Base-by-base conservation (phyloP, 2,113 vertebrate genomes). In the Silurus meridionalis region DNA sequence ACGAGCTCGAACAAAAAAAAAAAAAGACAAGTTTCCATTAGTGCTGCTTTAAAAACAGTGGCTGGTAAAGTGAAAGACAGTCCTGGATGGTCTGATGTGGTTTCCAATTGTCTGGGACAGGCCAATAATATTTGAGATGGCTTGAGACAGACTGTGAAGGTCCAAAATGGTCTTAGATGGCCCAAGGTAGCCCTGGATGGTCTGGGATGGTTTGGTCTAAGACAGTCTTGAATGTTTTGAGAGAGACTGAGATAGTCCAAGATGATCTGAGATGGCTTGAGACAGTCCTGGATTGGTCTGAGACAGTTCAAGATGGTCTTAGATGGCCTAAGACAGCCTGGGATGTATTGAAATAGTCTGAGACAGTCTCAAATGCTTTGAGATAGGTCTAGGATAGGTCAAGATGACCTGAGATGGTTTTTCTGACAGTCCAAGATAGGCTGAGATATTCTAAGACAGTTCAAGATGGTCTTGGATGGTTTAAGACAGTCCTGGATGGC, bases 21-120 rank as follows among this genome's bases (percentile, higher is more conserved):
- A 10, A 61, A 50, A 63, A 53, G 21, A 84, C 50, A 66, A 84
- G 83, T 7, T 78, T 66, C 74, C 58, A 53, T 64, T 64, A 77
- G 37, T 21, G 19, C 57, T n/a, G 57, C 71, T 46, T 48, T 23
- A 50, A 75, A 13, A 23, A 8, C 13, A 57, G 14, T 19, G 74
- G 74, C 3, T 28, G 5, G 21, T n/a, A 23, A 75, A 75, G 72
- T 52, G 19, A 52, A n/a, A 50, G 48, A 50, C 28, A 50, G 9
- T 50, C 28, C 64, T 37, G 53, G 72, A 67, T n/a, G 13, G n/a
- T 10, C 64, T 7, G n/a, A 28, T 8, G 13, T 9, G 15, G 13
- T 63, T 5, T 19, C 11, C 13, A n/a, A 53, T 13, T 9, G 19
- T 52, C 46, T 74, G 46, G n/a, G 74, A 25, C 0, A 0, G 5